phyloP scores from a whole-genome alignment of 2,113 vertebrate species.

The Chrysemys picta region DNA sequence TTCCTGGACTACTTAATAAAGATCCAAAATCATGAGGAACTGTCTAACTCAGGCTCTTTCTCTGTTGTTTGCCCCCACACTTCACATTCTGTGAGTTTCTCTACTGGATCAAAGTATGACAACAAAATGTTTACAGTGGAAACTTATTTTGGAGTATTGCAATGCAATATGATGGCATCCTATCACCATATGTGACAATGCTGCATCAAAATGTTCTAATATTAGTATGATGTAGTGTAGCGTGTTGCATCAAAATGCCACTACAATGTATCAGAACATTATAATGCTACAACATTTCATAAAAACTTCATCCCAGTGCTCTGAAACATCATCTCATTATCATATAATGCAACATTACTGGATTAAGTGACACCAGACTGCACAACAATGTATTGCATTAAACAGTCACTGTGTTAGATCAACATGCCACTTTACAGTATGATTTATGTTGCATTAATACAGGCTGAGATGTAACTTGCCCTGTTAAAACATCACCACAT shows the following conservation, averaged over 20 bases:
- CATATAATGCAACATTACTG: neutral
- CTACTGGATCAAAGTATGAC: neutral
- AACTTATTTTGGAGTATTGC: neutral
- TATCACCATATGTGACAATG: fast-evolving
- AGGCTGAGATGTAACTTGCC: too few relatives aligned
- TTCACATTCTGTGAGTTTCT: fast-evolving
- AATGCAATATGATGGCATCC: neutral
- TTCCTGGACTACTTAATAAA: neutral
- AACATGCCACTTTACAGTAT: neutral
- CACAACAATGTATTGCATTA: fast-evolving
- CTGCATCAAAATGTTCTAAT: too few relatives aligned
- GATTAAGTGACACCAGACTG: neutral
- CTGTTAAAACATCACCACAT: too few relatives aligned
- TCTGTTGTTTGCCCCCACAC: neutral
- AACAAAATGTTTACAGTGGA: fast-evolving
- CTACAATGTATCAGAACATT: fast-evolving
- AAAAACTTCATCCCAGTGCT: neutral
- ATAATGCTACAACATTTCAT: neutral
- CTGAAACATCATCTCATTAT: neutral
- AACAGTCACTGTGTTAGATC: neutral
- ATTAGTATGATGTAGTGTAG: too few relatives aligned
- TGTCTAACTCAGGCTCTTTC: neutral
- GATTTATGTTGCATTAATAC: too few relatives aligned
- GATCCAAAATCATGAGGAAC: fast-evolving
- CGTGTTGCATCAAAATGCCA: fast-evolving